Evolutionary conservation across 2,113 vertebrate genomes (phyloP).

Genomic region (Calyptommatus sinebrachiatus): DNA sequence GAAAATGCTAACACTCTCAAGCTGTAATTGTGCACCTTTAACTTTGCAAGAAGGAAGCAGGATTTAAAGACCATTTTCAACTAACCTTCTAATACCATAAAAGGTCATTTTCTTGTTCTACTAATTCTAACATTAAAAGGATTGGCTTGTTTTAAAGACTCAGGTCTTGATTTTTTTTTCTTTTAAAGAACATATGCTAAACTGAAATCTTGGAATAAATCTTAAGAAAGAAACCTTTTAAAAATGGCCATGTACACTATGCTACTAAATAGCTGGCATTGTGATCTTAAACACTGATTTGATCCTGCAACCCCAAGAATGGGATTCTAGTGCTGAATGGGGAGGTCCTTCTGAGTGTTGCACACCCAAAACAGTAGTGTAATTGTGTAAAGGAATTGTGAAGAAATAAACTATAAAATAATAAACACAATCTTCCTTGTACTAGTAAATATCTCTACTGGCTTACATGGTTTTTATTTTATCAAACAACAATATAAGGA

Average conservation of each 20-base stretch:
- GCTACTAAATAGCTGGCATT: background rate
- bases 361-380: background rate
- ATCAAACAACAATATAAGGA: no score
- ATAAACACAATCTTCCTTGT: no score
- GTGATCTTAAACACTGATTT: background rate
- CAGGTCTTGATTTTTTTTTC: slow-evolving; percentile 34
- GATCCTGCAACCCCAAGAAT: background rate
- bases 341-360: background rate
- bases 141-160: slow-evolving; percentile 45
- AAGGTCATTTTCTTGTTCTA: slow-evolving; percentile 49
- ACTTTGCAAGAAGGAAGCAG: slow-evolving; percentile 48
- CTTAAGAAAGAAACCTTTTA: background rate
- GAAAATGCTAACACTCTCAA: slow-evolving; percentile 41
- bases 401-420: no score
- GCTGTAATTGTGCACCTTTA: slow-evolving; percentile 44
- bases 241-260: background rate
- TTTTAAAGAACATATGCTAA: slow-evolving; percentile 43
- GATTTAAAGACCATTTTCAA: slow-evolving; percentile 58
- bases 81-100: slow-evolving; percentile 47
- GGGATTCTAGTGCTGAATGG: background rate
- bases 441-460: no score
- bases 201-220: slow-evolving; percentile 28
- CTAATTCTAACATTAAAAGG: slow-evolving; percentile 47
- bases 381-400: background rate
- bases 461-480: no score